A percentile compares a stretch with the other conserved stretches of the same genome.
Evolutionary conservation across 2,888 invertebrate species (phyloP).

Genomic region (Callyntrura sp.): DNA sequence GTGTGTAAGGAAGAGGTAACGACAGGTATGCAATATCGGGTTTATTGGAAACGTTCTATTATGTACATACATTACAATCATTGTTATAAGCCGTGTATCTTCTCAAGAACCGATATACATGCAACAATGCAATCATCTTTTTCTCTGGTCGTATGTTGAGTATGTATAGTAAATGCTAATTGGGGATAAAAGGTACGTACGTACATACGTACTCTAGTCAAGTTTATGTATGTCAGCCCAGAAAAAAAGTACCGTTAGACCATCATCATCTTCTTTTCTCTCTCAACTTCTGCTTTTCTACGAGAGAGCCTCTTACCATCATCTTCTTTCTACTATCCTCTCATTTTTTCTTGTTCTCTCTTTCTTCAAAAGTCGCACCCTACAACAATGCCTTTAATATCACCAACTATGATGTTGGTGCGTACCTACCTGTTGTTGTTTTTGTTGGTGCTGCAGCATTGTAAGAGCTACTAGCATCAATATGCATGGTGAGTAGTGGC

Average conservation of each 20-base stretch:
- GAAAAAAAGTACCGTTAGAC: constrained; percentile 78
- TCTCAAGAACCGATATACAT: constrained; percentile 7
- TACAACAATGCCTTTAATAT: constrained; percentile 20
- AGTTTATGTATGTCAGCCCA: constrained; percentile 79
- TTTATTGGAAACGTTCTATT: constrained; percentile 31
- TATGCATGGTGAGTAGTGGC: constrained; percentile 6
- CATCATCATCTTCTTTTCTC: constrained; percentile 71
- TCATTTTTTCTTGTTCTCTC: constrained; percentile 69
- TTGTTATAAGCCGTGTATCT: neutral
- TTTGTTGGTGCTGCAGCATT: neutral
- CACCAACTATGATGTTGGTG: neutral
- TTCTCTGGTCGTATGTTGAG: constrained; percentile 1
- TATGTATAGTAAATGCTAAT: constrained; percentile 68
- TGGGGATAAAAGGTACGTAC: constrained; percentile 48
- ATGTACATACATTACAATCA: constrained; percentile 31
- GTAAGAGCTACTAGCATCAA: neutral
- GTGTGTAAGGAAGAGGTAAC: constrained; percentile 26
- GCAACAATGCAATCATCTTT: constrained; percentile 34
- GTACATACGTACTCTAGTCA: constrained; percentile 59
- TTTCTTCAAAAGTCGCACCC: constrained; percentile 72
- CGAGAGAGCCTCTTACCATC: constrained; percentile 42
- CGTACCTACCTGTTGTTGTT: neutral
- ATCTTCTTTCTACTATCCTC: constrained; percentile 16
- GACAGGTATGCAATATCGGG: constrained; percentile 42
- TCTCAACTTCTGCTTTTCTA: constrained; percentile 26